These are phyloP conservation scores for Meloidogyne chitwoodi DNA, from an alignment of 1,140 invertebrate species.

Conservation along the genomic window DNA sequence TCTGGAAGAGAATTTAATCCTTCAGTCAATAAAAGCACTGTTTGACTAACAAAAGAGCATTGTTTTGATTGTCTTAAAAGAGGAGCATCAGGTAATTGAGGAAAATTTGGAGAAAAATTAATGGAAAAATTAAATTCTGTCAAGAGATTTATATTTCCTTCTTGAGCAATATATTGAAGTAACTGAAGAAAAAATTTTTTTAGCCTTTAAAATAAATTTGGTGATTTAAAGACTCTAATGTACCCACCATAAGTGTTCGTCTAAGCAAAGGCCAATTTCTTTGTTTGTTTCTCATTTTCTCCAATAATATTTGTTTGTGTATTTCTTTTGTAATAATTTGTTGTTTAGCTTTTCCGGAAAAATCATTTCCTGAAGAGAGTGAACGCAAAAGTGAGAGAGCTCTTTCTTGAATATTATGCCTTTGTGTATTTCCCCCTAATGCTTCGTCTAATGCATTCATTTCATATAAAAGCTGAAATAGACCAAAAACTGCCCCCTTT, in stretches of 20 bases:
- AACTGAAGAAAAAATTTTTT: neutral
- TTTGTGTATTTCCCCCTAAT: neutral
- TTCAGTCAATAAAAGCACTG: neutral
- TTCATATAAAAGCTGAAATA: constrained; percentile 32
- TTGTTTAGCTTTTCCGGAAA: constrained; percentile 15
- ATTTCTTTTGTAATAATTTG: constrained; percentile 15
- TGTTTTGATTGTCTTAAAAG: neutral
- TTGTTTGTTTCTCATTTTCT: constrained; percentile 19
- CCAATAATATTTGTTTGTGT: constrained; percentile 15
- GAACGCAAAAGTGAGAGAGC: constrained; percentile 29
- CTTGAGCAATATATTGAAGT: constrained; percentile 7
- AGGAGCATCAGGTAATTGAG: constrained; percentile 4
- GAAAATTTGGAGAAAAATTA: neutral
- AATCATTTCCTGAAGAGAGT: constrained; percentile 17
- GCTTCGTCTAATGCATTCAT: constrained; percentile 25
- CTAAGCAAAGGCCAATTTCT: constrained; percentile 15
- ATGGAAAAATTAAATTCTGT: neutral
- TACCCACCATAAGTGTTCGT: constrained; percentile 13
- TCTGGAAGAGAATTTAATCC: constrained; percentile 4
- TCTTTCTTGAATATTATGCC: constrained; percentile 25
- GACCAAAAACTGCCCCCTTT: constrained; percentile 18
- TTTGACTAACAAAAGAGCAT: constrained; percentile 9
- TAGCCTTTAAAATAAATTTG: neutral
- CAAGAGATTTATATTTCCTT: neutral
- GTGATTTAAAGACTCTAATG: neutral